Percentiles rank a stretch among this genome's conserved stretches.
These are phyloP conservation scores for Spheniscus mendiculus DNA, from an alignment of 2,113 vertebrate species.

Conservation along the genomic window DNA sequence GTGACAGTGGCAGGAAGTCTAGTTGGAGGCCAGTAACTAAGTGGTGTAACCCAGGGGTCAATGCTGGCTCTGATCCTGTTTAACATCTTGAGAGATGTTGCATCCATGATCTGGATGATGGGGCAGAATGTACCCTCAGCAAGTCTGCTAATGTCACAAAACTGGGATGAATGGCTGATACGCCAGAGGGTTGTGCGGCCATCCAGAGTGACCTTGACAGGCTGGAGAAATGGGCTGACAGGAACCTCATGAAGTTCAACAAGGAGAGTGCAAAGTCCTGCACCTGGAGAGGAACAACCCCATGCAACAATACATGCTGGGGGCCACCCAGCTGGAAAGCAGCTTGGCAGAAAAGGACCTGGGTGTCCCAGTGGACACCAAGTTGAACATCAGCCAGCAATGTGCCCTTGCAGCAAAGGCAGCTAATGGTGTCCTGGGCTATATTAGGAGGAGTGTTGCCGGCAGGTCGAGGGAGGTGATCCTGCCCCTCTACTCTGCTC, in stretches of 20 bases:
- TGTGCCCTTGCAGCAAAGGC: neutral
- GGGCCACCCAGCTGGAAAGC: neutral
- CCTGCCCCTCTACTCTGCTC: neutral
- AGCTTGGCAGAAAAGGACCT: neutral
- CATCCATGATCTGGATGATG: neutral
- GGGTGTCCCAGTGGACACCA: neutral
- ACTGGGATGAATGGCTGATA: neutral
- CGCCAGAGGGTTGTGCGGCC: neutral
- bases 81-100: neutral
- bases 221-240: neutral
- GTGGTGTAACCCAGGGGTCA: neutral
- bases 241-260: neutral
- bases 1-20: neutral
- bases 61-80: neutral
- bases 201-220: neutral
- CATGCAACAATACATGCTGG: neutral
- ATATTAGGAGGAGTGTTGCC: neutral
- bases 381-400: neutral
- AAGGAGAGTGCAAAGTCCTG: neutral
- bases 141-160: neutral
- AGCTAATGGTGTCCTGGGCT: neutral
- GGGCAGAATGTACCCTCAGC: neutral
- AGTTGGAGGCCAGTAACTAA: neutral
- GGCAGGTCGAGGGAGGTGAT: neutral
- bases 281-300: neutral